A percentile compares a stretch with the other conserved stretches of the same genome.
These are phyloP conservation scores for Lithophane ornitopus DNA, from an alignment of 2,888 invertebrate genomes.

Conservation along the genomic window DNA sequence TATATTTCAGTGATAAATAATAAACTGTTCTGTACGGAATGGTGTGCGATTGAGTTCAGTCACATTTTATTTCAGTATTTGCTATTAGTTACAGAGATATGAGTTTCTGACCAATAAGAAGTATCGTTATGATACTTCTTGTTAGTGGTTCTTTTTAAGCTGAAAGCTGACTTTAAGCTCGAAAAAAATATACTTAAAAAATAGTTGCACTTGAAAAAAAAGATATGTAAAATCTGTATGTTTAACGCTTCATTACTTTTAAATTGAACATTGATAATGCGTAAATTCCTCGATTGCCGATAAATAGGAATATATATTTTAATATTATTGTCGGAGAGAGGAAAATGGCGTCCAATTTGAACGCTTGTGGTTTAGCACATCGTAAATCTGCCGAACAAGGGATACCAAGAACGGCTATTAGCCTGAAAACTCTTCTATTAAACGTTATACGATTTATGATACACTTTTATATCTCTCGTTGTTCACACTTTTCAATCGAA, in stretches of 20 bases:
- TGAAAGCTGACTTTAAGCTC: background rate
- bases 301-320: constrained; percentile 56
- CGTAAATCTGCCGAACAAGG: constrained; percentile 81
- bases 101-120: background rate
- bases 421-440: constrained; percentile 72
- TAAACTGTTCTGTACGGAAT: constrained; percentile 24
- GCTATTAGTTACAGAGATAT: constrained; percentile 8
- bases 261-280: constrained; percentile 26
- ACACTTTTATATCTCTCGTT: constrained; percentile 27
- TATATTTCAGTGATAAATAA: constrained; percentile 10
- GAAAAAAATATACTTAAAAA: background rate
- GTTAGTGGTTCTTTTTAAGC: background rate
- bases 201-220: constrained; percentile 17
- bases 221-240: background rate
- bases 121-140: background rate
- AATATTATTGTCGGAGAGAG: constrained; percentile 52
- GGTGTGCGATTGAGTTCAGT: background rate
- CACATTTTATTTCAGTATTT: constrained; percentile 14
- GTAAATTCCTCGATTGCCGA: constrained; percentile 42
- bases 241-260: constrained; percentile 1
- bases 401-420: constrained; percentile 75
- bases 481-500: constrained; percentile 30
- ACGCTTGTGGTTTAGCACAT: constrained; percentile 79
- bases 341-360: constrained; percentile 67
- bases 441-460: constrained; percentile 65